Evolutionary conservation across 2,888 invertebrate genomes (phyloP).

Genomic region (Melanophora roralis): DNA sequence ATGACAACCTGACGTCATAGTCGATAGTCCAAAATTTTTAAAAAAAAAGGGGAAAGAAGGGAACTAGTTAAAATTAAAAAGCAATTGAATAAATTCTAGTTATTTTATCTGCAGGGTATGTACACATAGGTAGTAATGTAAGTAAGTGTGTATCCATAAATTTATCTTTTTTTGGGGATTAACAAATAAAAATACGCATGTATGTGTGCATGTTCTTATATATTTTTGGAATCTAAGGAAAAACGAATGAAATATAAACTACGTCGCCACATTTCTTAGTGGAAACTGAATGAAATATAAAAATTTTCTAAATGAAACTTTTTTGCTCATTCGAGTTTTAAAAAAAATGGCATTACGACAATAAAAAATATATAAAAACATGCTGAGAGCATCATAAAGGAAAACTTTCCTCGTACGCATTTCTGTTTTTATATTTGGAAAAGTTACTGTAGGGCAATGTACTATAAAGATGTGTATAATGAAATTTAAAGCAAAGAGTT

Average conservation of each 20-base stretch:
- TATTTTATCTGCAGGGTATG: too few species aligned
- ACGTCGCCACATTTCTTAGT: slow-evolving; percentile 19
- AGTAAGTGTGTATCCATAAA: neutral
- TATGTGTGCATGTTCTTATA: too few species aligned
- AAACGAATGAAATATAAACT: neutral
- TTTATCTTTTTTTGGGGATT: neutral
- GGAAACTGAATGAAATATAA: neutral
- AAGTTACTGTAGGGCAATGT: neutral
- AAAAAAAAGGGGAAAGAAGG: too few species aligned
- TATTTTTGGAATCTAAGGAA: slow-evolving; percentile 11
- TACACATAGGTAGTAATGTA: too few species aligned
- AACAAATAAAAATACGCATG: neutral
- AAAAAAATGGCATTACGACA: neutral
- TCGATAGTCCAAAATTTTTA: too few species aligned
- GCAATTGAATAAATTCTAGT: too few species aligned
- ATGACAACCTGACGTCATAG: too few species aligned
- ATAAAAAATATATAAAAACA: neutral
- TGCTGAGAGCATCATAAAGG: slow-evolving; percentile 2
- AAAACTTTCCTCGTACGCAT: slow-evolving; percentile 10
- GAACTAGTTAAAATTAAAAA: too few species aligned
- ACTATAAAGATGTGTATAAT: neutral
- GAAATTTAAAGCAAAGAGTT: neutral
- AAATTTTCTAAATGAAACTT: neutral
- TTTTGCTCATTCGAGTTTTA: neutral
- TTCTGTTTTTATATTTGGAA: neutral